Base-by-base conservation (phyloP, 2,113 vertebrate genomes). In the Miniopterus natalensis region DNA sequence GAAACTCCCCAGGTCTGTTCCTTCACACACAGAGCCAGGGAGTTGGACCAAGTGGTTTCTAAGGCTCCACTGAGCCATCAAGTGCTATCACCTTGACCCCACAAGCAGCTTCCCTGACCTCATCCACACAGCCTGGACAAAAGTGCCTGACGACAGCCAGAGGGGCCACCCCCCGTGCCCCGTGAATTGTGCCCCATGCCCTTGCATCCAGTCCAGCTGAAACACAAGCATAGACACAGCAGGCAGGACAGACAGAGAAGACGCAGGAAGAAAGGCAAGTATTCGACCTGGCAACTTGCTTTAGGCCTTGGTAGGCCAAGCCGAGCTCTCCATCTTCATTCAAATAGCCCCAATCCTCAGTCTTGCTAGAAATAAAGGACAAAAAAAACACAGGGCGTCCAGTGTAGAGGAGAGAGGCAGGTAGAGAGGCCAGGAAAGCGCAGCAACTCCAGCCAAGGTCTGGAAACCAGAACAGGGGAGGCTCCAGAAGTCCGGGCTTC, bases 271-370 rank as follows among this genome's bases (percentile, higher is more conserved):
- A 79, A 66, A 80, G 65, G 95, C 94, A 85, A 88, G 42, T 1
- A 57, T 97, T 97, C 98, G 97, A 99, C 99, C 99, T 99, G 99
- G 99, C 99, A 94, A 99, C 99, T 99, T 99, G 99, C 97, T 99
- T 99, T 98, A 99, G 98, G 89, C 99, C 99, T 97, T 99, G 99
- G 97, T 99, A 99, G 95, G 99, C 99, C 98, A 99, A 97, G 97
- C 99, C 99, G 97, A 99, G 99, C 96, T 99, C 99, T 92, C 99
- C 99, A 31, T 99, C 99, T 99, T 99, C 99, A 96, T 99, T 99
- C 98, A 99, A 98, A 97, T 98, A 98, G 75, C 98, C 98, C 99
- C 99, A 99, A 96, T 99, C 99, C 98, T 99, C 99, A 97, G 98
- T 98, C 98, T 99, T 98, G 98, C 99, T 99, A 99, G 98, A 98